phyloP scores from a whole-genome alignment of 2,888 invertebrate genomes.

The Marasmarcha lunaedactyla region DNA sequence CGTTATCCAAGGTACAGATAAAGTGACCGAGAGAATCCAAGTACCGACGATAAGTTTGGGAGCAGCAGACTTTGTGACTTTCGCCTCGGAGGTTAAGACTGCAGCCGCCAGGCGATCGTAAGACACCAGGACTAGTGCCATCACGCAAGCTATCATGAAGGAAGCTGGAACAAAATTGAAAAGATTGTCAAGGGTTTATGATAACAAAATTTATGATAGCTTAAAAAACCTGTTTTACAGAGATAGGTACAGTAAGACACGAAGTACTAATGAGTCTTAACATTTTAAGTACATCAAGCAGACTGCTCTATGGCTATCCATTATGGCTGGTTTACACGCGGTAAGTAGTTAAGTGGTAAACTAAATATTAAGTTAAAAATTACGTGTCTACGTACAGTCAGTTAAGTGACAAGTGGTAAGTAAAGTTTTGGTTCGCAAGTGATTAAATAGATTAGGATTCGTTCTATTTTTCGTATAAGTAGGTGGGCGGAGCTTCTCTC shows the following conservation, averaged over 20 bases:
- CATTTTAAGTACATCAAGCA: too few species aligned
- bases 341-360: too few species aligned
- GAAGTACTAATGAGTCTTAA: too few species aligned
- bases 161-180: conserved; percentile 59
- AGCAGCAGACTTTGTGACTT: conserved; percentile 74
- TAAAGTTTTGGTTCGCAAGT: too few species aligned
- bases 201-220: not conserved
- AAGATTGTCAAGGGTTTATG: too few species aligned
- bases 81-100: conserved; percentile 77
- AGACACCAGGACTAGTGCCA: conserved; percentile 82
- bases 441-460: too few species aligned
- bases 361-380: too few species aligned
- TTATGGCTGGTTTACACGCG: not conserved
- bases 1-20: conserved; percentile 76
- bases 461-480: too few species aligned
- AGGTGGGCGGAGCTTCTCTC: too few species aligned
- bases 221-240: not conserved
- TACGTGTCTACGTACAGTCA: too few species aligned
- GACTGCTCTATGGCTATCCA: too few species aligned
- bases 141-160: conserved; percentile 80
- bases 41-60: conserved; percentile 73
- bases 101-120: conserved; percentile 88
- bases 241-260: not conserved
- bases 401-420: too few species aligned
- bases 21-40: conserved; percentile 74